Percentiles rank a stretch among this genome's conserved stretches.
Evolutionary conservation across 2,888 invertebrate genomes (phyloP).

Genomic region (Drosophila gaucha): DNA sequence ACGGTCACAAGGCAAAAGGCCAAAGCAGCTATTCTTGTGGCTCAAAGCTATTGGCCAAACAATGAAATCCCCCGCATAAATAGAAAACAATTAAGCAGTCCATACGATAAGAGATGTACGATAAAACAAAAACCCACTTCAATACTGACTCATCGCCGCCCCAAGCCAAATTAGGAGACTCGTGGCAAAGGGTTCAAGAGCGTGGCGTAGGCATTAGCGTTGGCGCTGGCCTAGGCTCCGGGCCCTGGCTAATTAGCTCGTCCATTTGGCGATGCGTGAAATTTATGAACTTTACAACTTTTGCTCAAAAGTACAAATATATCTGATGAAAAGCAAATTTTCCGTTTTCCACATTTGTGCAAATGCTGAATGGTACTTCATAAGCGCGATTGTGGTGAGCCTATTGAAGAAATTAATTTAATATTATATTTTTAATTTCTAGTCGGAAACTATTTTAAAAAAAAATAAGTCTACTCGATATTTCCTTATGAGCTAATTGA

Average conservation of each 20-base stretch:
- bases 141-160: slow-evolving; percentile 58
- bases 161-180: slow-evolving; percentile 1
- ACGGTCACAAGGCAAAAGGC: slow-evolving; percentile 21
- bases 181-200: slow-evolving; percentile 1
- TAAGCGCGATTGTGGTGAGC: slow-evolving; percentile 8
- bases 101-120: slow-evolving; percentile 66
- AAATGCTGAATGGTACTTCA: background rate
- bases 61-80: slow-evolving; percentile 68
- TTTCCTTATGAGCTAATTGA: too few species aligned
- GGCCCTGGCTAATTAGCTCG: slow-evolving; percentile 55
- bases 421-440: background rate
- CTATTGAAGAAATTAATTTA: background rate
- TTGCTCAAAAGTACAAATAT: slow-evolving; percentile 45
- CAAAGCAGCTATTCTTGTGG: slow-evolving; percentile 23
- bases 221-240: slow-evolving; percentile 4
- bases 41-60: slow-evolving; percentile 66
- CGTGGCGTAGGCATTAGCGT: background rate
- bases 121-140: slow-evolving; percentile 48
- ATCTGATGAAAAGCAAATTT: slow-evolving; percentile 66
- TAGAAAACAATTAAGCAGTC: slow-evolving; percentile 76
- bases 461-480: too few species aligned
- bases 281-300: slow-evolving; percentile 65
- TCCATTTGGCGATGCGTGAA: slow-evolving; percentile 62
- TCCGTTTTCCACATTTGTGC: slow-evolving; percentile 5
- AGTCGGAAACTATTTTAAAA: too few species aligned